phyloP scores from a whole-genome alignment of 2,797 vertebrate genomes.

The Catharus ustulatus region DNA sequence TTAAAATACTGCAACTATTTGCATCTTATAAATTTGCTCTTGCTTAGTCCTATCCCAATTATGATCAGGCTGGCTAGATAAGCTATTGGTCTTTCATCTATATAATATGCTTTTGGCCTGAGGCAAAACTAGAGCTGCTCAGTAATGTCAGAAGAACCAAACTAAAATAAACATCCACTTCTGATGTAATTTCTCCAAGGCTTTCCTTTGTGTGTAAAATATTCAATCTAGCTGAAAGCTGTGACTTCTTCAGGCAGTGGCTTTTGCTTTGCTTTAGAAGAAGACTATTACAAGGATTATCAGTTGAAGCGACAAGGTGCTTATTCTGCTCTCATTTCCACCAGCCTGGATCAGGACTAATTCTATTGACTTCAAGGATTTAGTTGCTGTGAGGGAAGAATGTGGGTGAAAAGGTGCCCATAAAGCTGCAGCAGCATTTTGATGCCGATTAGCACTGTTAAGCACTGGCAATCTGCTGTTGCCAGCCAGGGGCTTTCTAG shows the following conservation, averaged over 20 bases:
- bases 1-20: background rate
- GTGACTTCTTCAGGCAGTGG: background rate
- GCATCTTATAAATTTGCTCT: background rate
- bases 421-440: slow-evolving; percentile 36
- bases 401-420: slow-evolving; percentile 22
- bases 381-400: background rate
- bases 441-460: slow-evolving; percentile 1
- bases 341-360: slow-evolving; percentile 6
- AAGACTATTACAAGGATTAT: slow-evolving; percentile 23
- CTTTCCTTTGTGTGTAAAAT: background rate
- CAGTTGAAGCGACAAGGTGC: background rate
- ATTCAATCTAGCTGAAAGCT: background rate
- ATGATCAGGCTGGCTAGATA: background rate
- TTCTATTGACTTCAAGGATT: slow-evolving; percentile 38
- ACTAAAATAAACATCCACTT: slow-evolving; percentile 23
- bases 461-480: background rate
- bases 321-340: slow-evolving; percentile 15
- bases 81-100: slow-evolving; percentile 49
- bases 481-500: background rate
- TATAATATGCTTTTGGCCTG: background rate
- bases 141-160: background rate
- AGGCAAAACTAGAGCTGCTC: slow-evolving; percentile 21
- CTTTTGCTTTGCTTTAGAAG: slow-evolving; percentile 18
- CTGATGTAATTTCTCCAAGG: background rate
- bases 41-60: background rate